These are phyloP conservation scores for Eulemur coronatus DNA, from an alignment of 2,797 vertebrate species.

Conservation along the genomic window DNA sequence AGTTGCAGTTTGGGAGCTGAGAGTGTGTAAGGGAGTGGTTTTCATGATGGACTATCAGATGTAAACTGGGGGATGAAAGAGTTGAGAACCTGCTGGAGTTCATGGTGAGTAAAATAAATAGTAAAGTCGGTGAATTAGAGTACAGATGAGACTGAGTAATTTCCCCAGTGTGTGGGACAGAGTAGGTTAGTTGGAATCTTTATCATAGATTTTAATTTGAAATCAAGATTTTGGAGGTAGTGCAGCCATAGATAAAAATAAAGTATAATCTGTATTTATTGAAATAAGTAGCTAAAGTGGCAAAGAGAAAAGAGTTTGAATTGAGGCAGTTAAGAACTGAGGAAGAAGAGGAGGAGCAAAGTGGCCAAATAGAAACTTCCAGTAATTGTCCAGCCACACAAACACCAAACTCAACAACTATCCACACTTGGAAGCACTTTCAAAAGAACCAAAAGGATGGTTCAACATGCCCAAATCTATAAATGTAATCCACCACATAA, in stretches of 20 bases:
- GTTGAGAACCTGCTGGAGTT: neutral
- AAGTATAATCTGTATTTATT: neutral
- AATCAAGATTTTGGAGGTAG: neutral
- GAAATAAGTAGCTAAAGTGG: neutral
- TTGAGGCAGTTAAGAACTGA: neutral
- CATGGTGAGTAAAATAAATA: neutral
- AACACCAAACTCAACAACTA: too few relatives aligned
- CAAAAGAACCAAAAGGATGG: too few relatives aligned
- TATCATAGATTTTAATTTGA: neutral
- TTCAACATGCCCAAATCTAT: too few relatives aligned
- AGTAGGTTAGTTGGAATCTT: neutral
- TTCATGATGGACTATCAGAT: neutral
- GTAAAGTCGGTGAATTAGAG: neutral
- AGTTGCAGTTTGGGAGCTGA: neutral
- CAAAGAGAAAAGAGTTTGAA: neutral
- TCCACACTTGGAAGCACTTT: too few relatives aligned
- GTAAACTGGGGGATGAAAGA: neutral
- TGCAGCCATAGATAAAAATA: neutral
- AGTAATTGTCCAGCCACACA: too few relatives aligned
- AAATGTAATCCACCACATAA: too few relatives aligned
- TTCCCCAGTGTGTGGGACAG: neutral
- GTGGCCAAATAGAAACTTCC: too few relatives aligned
- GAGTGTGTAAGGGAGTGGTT: neutral
- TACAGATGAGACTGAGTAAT: neutral
- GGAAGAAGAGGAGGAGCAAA: too few relatives aligned